These are phyloP conservation scores for Drosophila aldrichi DNA, from an alignment of 2,888 invertebrate genomes.

Conservation along the genomic window DNA sequence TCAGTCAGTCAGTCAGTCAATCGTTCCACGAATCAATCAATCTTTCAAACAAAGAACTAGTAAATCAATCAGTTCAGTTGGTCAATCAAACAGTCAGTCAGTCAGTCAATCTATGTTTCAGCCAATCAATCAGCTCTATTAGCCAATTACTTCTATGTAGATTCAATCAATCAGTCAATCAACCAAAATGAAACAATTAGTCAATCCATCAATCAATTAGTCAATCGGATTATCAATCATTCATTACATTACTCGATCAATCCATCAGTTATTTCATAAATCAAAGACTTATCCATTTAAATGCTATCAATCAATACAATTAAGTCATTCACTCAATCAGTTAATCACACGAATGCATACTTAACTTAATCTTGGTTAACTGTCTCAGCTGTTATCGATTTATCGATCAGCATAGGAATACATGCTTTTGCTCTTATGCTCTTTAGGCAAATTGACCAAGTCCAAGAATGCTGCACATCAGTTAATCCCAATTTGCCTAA, in stretches of 20 bases:
- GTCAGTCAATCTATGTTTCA: background rate
- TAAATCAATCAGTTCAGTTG: background rate
- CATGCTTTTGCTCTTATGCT: background rate
- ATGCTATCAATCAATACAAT: background rate
- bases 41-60: no score
- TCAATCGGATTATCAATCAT: no score
- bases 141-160: no score
- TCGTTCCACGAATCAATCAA: background rate
- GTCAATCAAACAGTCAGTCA: background rate
- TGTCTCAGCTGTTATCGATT: background rate
- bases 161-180: background rate
- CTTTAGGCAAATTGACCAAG: background rate
- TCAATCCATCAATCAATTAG: background rate
- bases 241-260: no score
- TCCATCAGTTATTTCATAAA: no score
- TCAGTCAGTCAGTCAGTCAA: no score
- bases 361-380: background rate
- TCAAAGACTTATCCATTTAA: no score
- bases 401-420: background rate
- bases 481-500: background rate
- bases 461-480: background rate
- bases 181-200: no score
- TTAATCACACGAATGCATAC: no score
- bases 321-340: background rate
- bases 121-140: no score